These are phyloP conservation scores for Astropecten irregularis DNA, from an alignment of 53 echinoderm and acorn worm species.

Conservation along the genomic window DNA sequence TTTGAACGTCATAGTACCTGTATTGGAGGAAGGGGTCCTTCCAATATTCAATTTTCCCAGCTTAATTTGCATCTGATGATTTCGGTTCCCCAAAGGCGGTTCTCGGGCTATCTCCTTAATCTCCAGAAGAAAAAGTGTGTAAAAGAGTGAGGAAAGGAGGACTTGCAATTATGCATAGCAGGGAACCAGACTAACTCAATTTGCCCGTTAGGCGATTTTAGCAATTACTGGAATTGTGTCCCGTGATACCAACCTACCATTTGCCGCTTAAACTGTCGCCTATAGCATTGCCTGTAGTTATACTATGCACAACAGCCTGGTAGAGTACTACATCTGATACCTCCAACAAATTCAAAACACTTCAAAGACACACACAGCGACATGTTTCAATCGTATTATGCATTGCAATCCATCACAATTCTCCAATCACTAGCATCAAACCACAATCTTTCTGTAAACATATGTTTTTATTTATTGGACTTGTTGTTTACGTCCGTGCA, in stretches of 20 bases:
- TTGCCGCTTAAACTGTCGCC: background rate
- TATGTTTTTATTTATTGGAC: too few relatives aligned
- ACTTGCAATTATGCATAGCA: background rate
- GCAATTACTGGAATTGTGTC: conserved; percentile 9
- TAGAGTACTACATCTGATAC: too few relatives aligned
- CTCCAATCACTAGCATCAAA: too few relatives aligned
- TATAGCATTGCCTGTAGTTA: background rate
- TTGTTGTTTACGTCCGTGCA: too few relatives aligned
- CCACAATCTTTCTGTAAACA: too few relatives aligned
- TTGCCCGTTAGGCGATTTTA: background rate
- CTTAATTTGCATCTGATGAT: background rate
- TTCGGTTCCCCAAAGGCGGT: background rate
- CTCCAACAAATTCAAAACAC: too few relatives aligned
- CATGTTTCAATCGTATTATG: too few relatives aligned
- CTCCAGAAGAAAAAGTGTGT: background rate
- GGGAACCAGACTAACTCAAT: background rate
- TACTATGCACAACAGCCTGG: too few relatives aligned
- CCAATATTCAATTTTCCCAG: background rate
- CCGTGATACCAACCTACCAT: background rate
- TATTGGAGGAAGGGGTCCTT: too few relatives aligned
- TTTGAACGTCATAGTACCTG: too few relatives aligned
- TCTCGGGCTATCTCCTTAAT: background rate
- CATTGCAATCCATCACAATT: too few relatives aligned
- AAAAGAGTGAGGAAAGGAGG: background rate
- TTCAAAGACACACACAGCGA: too few relatives aligned